Evolutionary conservation across 2,797 vertebrate genomes (phyloP).

Genomic region (Cuniculus paca): DNA sequence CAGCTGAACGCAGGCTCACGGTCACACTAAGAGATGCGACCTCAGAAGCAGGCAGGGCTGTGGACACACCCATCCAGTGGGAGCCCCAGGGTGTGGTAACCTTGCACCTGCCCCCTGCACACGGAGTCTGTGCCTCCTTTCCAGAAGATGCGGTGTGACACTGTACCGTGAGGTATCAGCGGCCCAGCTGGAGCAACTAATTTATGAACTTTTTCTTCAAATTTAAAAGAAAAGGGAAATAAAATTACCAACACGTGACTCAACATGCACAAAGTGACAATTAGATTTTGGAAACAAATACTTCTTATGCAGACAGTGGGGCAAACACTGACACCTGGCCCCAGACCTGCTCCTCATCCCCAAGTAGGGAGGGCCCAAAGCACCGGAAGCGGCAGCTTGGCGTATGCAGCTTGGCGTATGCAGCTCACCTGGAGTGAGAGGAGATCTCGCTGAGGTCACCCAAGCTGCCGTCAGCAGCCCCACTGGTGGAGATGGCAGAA

Average conservation of each 20-base stretch:
- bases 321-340: not conserved
- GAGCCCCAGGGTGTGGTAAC: not conserved
- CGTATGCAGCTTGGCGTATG: rapidly evolving
- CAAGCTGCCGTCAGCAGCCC: slow-evolving; percentile 92
- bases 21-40: no score
- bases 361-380: not conserved
- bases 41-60: rapidly evolving
- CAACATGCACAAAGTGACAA: not conserved
- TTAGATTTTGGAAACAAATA: not conserved
- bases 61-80: rapidly evolving
- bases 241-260: not conserved
- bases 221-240: not conserved
- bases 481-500: slow-evolving; percentile 89
- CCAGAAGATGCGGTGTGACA: not conserved
- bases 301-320: not conserved
- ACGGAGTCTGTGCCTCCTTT: not conserved
- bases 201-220: not conserved
- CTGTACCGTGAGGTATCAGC: rapidly evolving
- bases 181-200: not conserved
- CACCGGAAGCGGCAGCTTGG: rapidly evolving
- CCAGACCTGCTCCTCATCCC: rapidly evolving
- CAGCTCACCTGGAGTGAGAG: slow-evolving; percentile 95
- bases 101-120: rapidly evolving
- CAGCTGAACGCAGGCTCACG: not conserved
- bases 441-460: slow-evolving; percentile 96